Conservation (phyloP, 2,113 vertebrate genomes). For the Pelusios castaneus region DNA sequence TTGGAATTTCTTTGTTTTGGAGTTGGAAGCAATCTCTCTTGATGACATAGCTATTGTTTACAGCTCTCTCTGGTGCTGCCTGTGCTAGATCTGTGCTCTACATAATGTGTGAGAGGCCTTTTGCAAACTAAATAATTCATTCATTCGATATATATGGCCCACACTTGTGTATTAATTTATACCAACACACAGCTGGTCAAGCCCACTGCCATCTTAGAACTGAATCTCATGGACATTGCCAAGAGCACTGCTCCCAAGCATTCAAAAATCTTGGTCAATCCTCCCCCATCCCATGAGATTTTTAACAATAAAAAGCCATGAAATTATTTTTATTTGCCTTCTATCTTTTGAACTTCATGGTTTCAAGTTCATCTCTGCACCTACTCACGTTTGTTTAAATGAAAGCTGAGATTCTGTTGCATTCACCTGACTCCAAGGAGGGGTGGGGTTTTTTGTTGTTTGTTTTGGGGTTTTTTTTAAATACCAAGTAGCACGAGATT, state of each 20-base stretch:
- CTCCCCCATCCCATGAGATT: not conserved
- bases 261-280: not conserved
- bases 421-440: not conserved
- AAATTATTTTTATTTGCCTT: not conserved
- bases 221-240: not conserved
- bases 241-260: not conserved
- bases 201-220: not conserved
- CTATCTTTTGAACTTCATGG: not conserved
- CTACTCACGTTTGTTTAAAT: not conserved
- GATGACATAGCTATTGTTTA: not conserved
- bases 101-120: not conserved
- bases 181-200: not conserved
- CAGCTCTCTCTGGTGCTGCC: not conserved
- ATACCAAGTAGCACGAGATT: rapidly evolving
- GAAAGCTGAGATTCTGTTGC: not conserved
- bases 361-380: not conserved
- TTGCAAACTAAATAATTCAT: not conserved
- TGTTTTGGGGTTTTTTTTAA: not conserved
- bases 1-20: not conserved
- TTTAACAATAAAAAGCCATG: not conserved
- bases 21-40: not conserved
- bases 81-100: not conserved
- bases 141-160: not conserved
- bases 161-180: not conserved
- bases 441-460: no score